These are phyloP conservation scores for Coracias cyanogaster DNA, from an alignment of 2,797 vertebrate species.

Conservation along the genomic window DNA sequence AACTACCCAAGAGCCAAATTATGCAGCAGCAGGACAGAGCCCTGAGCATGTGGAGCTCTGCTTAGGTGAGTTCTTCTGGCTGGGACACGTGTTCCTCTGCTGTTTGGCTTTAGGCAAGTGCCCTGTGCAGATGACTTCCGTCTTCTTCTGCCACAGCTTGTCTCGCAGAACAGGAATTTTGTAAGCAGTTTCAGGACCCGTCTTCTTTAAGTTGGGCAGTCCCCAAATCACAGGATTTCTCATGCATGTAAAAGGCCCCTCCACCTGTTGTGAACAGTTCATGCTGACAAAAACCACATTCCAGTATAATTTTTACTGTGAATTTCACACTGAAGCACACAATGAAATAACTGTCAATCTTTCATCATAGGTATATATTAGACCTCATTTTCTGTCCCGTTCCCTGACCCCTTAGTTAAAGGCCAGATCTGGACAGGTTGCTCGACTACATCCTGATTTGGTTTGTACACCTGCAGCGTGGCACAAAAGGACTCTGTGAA, in stretches of 20 bases:
- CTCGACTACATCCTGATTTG: background rate
- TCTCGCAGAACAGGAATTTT: slow-evolving; percentile 51
- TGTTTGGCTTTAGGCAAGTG: slow-evolving; percentile 22
- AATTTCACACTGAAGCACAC: slow-evolving; percentile 12
- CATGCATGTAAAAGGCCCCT: background rate
- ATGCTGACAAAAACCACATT: background rate
- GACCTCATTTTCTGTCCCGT: background rate
- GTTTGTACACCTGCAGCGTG: background rate
- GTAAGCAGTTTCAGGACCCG: background rate
- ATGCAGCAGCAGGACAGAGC: background rate
- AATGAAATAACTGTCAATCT: slow-evolving; percentile 5
- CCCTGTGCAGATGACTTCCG: background rate
- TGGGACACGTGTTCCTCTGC: background rate
- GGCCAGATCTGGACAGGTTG: background rate
- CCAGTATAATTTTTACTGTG: background rate
- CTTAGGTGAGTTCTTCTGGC: background rate
- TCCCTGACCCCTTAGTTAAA: background rate
- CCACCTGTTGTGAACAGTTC: background rate
- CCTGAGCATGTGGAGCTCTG: background rate
- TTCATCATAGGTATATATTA: background rate
- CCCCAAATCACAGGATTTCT: slow-evolving; percentile 15
- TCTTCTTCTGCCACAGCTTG: background rate
- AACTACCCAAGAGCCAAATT: background rate
- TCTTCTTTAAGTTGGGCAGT: background rate
- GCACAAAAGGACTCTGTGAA: background rate